Conservation (phyloP, 2,797 vertebrate genomes). For the Cynopterus sphinx region DNA sequence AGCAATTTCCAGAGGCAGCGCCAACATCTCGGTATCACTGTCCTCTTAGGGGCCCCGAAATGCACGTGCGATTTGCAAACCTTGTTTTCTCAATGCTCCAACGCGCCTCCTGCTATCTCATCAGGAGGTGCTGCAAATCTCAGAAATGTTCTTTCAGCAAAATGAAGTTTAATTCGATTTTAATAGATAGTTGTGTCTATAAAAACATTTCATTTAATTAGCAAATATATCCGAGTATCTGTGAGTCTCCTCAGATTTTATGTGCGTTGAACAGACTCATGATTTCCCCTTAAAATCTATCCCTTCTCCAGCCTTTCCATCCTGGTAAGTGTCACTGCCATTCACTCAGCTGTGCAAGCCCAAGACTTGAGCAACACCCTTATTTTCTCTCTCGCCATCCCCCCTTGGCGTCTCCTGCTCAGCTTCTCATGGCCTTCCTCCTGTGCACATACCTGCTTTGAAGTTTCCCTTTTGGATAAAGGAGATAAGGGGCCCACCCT, state of each 20-base stretch:
- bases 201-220: not conserved
- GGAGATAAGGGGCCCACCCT: not conserved
- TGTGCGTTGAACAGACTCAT: not conserved
- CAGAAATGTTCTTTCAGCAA: not conserved
- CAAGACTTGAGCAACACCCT: not conserved
- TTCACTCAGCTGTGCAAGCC: not conserved
- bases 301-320: not conserved
- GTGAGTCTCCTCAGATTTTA: not conserved
- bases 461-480: not conserved
- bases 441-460: not conserved
- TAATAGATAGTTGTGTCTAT: not conserved
- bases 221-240: not conserved
- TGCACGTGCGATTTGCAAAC: not conserved
- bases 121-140: not conserved
- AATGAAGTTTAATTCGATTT: not conserved
- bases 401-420: not conserved
- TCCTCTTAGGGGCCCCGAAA: not conserved
- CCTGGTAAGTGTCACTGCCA: not conserved
- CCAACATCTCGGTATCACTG: rapidly evolving
- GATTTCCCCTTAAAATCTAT: not conserved
- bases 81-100: not conserved
- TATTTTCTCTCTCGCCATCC: not conserved
- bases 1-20: not conserved
- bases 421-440: rapidly evolving
- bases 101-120: not conserved